A percentile compares a stretch with the other conserved stretches of the same genome.
Conservation (phyloP, 2,113 vertebrate species). For the Sceloporus tristichus region DNA sequence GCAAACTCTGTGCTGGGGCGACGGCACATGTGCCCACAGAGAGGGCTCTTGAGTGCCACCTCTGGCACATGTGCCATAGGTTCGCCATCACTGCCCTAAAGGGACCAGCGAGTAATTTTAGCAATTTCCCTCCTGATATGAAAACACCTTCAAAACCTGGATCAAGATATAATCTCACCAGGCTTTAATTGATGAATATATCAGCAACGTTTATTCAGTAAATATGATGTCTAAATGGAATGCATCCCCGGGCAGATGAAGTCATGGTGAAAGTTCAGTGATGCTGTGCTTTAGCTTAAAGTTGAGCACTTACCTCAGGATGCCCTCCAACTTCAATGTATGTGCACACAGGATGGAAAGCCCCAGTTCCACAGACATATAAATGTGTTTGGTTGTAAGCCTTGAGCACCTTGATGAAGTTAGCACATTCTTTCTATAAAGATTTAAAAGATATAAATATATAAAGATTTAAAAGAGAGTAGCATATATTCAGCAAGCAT, state of each 20-base stretch:
- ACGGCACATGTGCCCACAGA: too few species aligned
- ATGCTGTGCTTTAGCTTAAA: not conserved
- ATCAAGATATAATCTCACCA: not conserved
- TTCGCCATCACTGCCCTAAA: too few species aligned
- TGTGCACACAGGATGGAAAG: conserved; percentile 95
- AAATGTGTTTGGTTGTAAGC: conserved; percentile 95
- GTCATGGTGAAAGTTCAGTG: not conserved
- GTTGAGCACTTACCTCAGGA: conserved; percentile 86
- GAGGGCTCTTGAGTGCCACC: too few species aligned
- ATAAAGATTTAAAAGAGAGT: conserved; percentile 68
- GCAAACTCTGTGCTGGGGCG: too few species aligned
- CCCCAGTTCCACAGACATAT: conserved; percentile 94
- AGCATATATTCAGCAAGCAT: conserved; percentile 46
- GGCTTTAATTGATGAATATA: not conserved
- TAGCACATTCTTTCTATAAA: conserved; percentile 95
- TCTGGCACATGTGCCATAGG: too few species aligned
- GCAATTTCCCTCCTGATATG: too few species aligned
- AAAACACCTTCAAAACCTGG: not conserved
- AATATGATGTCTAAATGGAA: not conserved
- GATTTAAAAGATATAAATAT: conserved; percentile 79
- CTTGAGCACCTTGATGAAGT: conserved; percentile 96
- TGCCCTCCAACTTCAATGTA: conserved; percentile 94
- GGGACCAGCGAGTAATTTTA: too few species aligned
- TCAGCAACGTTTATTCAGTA: too few species aligned
- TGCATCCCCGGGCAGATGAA: not conserved